Evolutionary conservation across 2,113 vertebrate genomes (phyloP).

Genomic region (Condylura cristata): DNA sequence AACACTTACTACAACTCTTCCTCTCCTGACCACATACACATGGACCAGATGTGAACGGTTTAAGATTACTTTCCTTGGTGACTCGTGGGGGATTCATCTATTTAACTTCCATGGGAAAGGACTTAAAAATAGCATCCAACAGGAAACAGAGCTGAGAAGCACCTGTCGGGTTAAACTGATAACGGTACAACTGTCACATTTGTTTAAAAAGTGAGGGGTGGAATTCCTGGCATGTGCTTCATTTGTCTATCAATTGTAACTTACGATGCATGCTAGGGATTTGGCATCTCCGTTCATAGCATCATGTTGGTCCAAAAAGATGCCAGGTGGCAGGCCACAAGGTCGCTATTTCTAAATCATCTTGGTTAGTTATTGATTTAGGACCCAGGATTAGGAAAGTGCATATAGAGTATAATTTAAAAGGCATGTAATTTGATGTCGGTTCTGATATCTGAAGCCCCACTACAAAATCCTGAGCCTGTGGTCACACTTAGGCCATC

Average conservation of each 20-base stretch:
- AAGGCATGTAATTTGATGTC: not conserved
- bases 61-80: not conserved
- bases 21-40: not conserved
- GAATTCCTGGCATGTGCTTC: not conserved
- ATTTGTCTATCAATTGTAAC: constrained; percentile 15
- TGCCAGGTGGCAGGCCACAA: not conserved
- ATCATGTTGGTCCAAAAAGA: not conserved
- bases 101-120: not conserved
- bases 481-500: not conserved
- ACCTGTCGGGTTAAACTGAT: not conserved
- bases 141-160: not conserved
- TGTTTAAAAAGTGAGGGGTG: not conserved
- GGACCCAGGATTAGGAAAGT: not conserved
- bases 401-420: not conserved
- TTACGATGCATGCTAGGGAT: not conserved
- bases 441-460: not conserved
- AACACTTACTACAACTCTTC: not conserved
- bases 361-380: constrained; percentile 24
- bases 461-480: not conserved
- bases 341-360: not conserved
- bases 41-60: not conserved
- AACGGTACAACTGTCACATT: not conserved
- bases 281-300: not conserved
- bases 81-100: not conserved
- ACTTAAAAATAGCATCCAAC: constrained; percentile 33